Evolutionary conservation across 2,113 vertebrate genomes (phyloP).

Genomic region (Barbus barbus): DNA sequence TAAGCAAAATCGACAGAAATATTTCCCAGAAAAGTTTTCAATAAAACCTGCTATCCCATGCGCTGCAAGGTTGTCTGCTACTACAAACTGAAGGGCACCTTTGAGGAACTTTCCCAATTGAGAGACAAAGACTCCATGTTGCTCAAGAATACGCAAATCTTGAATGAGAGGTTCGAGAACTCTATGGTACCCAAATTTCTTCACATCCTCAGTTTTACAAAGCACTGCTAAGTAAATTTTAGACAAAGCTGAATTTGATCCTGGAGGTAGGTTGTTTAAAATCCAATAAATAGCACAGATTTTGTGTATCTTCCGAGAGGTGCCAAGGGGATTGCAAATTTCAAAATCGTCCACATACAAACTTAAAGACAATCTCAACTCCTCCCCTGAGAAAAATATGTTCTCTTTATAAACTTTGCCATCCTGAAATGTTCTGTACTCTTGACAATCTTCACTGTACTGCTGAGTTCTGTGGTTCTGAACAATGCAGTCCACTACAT

Average conservation of each 20-base stretch:
- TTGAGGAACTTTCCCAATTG: background rate
- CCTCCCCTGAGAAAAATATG: too few species aligned
- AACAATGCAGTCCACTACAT: background rate
- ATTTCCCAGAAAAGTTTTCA: slow-evolving; percentile 3
- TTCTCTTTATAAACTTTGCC: background rate
- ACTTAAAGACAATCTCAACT: background rate
- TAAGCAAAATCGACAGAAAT: slow-evolving; percentile 2
- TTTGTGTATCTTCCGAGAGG: slow-evolving; percentile 5
- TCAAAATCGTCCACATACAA: slow-evolving; percentile 12
- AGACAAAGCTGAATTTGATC: slow-evolving; percentile 4
- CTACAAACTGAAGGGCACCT: slow-evolving; percentile 2
- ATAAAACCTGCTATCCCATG: slow-evolving; percentile 5
- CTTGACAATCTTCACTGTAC: background rate
- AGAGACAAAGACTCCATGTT: background rate
- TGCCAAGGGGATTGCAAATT: slow-evolving; percentile 8
- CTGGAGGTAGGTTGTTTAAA: background rate
- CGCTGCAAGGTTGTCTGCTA: background rate
- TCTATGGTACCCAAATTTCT: background rate
- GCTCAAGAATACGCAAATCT: background rate
- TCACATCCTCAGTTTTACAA: slow-evolving; percentile 1
- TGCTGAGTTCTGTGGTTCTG: background rate
- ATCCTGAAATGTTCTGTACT: background rate
- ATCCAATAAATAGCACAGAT: slow-evolving; percentile 11
- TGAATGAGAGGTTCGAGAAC: slow-evolving; percentile 1
- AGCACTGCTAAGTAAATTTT: background rate